These are phyloP conservation scores for Pantelozetes paolii DNA, from an alignment of 2,888 invertebrate genomes.

Conservation along the genomic window DNA sequence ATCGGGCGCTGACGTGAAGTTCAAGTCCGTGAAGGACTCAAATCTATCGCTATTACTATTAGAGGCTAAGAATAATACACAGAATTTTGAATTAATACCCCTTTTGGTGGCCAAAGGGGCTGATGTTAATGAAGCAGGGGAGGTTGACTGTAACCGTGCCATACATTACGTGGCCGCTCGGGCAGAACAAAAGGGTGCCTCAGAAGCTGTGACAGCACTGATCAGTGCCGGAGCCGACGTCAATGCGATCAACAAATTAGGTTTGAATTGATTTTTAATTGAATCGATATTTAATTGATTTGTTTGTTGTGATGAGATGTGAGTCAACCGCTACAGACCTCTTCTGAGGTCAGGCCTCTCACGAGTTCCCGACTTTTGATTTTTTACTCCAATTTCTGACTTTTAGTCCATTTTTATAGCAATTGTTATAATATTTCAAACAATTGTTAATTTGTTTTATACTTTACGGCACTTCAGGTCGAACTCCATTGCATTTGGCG, in stretches of 20 bases:
- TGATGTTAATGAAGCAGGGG: constrained; percentile 50
- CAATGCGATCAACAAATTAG: constrained; percentile 48
- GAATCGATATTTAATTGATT: constrained; percentile 2
- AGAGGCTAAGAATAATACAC: constrained; percentile 40
- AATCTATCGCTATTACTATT: constrained; percentile 47
- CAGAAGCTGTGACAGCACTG: constrained; percentile 49
- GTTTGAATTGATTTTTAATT: background rate
- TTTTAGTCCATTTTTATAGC: no score
- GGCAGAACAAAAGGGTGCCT: constrained; percentile 42
- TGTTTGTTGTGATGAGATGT: background rate
- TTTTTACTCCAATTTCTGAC: constrained; percentile 16
- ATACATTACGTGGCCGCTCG: constrained; percentile 51
- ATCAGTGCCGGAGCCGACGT: constrained; percentile 51
- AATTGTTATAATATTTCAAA: background rate
- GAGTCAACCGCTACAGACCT: constrained; percentile 22
- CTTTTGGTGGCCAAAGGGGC: constrained; percentile 51
- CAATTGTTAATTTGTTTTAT: background rate
- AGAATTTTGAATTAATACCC: constrained; percentile 28
- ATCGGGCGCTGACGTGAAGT: constrained; percentile 52
- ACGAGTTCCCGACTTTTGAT: no score
- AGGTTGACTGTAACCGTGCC: constrained; percentile 48
- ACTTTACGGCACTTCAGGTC: constrained; percentile 42
- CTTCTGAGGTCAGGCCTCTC: background rate
- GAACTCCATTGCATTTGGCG: constrained; percentile 56
- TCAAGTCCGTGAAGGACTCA: constrained; percentile 48